Conservation (phyloP, 2,797 vertebrate species). For the Enoplosus armatus region DNA sequence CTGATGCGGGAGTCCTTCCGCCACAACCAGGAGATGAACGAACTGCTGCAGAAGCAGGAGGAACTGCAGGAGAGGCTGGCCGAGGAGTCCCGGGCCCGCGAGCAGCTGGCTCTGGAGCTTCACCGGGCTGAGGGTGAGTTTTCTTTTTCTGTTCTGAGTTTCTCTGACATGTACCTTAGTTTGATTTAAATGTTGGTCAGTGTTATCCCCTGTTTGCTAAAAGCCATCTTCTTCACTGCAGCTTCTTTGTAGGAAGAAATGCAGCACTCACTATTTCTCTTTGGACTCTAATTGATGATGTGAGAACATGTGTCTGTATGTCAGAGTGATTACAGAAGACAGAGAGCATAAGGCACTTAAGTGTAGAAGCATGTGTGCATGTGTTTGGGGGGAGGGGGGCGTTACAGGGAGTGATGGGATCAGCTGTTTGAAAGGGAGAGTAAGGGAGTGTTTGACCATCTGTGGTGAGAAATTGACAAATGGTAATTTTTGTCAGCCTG, state of each 20-base stretch:
- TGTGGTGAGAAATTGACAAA: slow-evolving; percentile 57
- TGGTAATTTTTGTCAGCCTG: slow-evolving; percentile 12
- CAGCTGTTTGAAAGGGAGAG: slow-evolving; percentile 69
- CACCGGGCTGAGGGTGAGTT: slow-evolving; percentile 92
- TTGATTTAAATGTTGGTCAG: slow-evolving; percentile 7
- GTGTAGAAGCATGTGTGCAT: slow-evolving; percentile 40
- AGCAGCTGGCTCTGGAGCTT: slow-evolving; percentile 94
- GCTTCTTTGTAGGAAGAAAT: neutral
- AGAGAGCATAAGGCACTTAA: slow-evolving; percentile 18
- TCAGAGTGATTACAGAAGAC: slow-evolving; percentile 27
- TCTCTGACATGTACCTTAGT: neutral
- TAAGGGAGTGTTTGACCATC: slow-evolving; percentile 56
- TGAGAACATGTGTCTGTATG: slow-evolving; percentile 12
- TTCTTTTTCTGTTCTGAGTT: neutral
- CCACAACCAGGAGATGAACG: slow-evolving; percentile 90
- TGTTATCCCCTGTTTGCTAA: neutral
- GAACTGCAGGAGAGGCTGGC: slow-evolving; percentile 92
- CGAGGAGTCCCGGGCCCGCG: slow-evolving; percentile 90
- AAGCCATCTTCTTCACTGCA: neutral
- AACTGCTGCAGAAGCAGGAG: slow-evolving; percentile 91
- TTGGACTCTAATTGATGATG: neutral
- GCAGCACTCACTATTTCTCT: neutral
- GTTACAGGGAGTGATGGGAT: slow-evolving; percentile 49
- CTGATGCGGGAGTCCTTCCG: slow-evolving; percentile 94
- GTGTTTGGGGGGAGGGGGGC: slow-evolving; percentile 28